Evolutionary conservation across 2,797 vertebrate species (phyloP).

Genomic region (Hoplostethus mediterraneus): DNA sequence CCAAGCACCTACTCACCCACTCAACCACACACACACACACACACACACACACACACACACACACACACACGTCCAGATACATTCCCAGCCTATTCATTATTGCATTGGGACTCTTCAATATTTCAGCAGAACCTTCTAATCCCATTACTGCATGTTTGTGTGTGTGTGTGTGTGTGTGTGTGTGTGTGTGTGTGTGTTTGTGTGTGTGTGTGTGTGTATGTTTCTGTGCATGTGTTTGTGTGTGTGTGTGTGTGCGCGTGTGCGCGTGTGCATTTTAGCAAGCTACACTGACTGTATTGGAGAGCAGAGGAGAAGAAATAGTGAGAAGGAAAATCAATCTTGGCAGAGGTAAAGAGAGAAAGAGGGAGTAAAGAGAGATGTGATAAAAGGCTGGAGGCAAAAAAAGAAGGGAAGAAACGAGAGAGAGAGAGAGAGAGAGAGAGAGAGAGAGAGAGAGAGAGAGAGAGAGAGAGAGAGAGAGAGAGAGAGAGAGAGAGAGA

Average conservation of each 20-base stretch:
- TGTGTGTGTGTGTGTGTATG: slow-evolving; percentile 27
- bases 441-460: slow-evolving; percentile 2
- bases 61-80: slow-evolving; percentile 57
- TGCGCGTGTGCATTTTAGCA: slow-evolving; percentile 41
- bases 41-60: slow-evolving; percentile 25
- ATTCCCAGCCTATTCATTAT: slow-evolving; percentile 78
- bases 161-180: slow-evolving; percentile 19
- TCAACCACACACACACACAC: slow-evolving; percentile 6
- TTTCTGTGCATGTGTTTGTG: background rate
- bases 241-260: slow-evolving; percentile 25
- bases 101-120: slow-evolving; percentile 91
- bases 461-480: slow-evolving; percentile 76
- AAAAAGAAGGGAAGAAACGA: slow-evolving; percentile 42
- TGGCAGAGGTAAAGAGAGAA: slow-evolving; percentile 75
- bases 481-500: slow-evolving; percentile 30
- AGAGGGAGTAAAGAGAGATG: slow-evolving; percentile 67
- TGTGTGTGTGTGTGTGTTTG: background rate
- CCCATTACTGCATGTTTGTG: slow-evolving; percentile 87
- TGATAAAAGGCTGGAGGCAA: slow-evolving; percentile 62
- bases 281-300: slow-evolving; percentile 56
- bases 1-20: too few relatives aligned
- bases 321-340: slow-evolving; percentile 78
- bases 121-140: slow-evolving; percentile 97
- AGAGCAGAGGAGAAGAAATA: slow-evolving; percentile 81
- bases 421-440: too few relatives aligned